Conservation (phyloP, 2,113 vertebrate genomes). For the Ictalurus furcatus region DNA sequence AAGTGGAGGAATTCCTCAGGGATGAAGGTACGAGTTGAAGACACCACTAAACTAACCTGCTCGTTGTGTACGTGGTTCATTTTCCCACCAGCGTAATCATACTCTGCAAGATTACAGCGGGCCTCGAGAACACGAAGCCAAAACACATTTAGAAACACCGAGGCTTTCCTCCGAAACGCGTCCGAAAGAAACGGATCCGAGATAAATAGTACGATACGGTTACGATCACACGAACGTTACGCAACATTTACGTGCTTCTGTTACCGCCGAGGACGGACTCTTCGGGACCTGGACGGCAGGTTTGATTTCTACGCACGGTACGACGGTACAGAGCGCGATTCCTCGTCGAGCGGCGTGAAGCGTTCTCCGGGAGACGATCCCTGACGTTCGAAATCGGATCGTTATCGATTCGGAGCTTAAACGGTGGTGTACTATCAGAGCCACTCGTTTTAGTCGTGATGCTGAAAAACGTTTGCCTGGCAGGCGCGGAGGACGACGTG, state of each 20-base stretch:
- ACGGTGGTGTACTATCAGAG: not conserved
- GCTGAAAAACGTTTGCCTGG: not conserved
- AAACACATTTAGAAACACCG: not conserved
- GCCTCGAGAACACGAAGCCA: no score
- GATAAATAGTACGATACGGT: not conserved
- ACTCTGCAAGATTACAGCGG: not conserved
- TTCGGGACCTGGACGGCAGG: not conserved
- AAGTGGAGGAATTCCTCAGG: not conserved
- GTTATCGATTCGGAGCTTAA: slow-evolving; percentile 10
- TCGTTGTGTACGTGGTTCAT: not conserved
- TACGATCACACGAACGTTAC: not conserved
- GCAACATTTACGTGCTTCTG: not conserved
- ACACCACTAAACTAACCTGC: not conserved
- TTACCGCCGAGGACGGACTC: not conserved
- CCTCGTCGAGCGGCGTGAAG: not conserved
- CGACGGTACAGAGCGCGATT: not conserved
- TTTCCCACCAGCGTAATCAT: not conserved
- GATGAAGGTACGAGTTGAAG: not conserved
- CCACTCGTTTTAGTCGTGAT: not conserved
- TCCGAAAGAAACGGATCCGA: not conserved
- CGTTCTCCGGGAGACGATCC: not conserved
- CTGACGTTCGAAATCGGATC: slow-evolving; percentile 20
- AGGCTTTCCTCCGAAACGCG: not conserved
- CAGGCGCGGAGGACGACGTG: not conserved
- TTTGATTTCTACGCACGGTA: not conserved